Evolutionary conservation across 2,888 invertebrate species (phyloP).

Genomic region (Apomyelois bistriatella): DNA sequence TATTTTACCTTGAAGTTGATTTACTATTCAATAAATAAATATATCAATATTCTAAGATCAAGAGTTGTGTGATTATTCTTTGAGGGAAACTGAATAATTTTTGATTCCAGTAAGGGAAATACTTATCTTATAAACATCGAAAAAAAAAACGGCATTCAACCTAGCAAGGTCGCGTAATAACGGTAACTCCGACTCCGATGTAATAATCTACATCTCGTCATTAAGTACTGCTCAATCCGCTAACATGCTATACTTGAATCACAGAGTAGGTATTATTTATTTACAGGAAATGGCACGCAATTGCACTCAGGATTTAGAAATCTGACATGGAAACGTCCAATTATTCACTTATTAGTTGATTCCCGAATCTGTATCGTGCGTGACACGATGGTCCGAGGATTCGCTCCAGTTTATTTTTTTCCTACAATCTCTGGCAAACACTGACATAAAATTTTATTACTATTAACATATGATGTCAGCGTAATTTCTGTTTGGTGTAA

Average conservation of each 20-base stretch:
- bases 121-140: too few relatives aligned
- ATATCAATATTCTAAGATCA: too few relatives aligned
- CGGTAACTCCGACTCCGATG: background rate
- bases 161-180: slow-evolving; percentile 1
- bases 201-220: slow-evolving; percentile 7
- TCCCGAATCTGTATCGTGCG: background rate
- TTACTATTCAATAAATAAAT: too few relatives aligned
- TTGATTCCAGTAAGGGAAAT: too few relatives aligned
- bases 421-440: background rate
- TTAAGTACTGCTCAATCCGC: background rate
- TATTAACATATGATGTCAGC: slow-evolving; percentile 36
- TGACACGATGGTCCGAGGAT: background rate
- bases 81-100: too few relatives aligned
- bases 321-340: slow-evolving; percentile 19
- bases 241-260: slow-evolving; percentile 19
- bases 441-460: background rate
- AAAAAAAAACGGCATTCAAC: background rate
- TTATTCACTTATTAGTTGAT: slow-evolving; percentile 1
- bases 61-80: too few relatives aligned
- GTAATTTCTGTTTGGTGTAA: slow-evolving; percentile 26
- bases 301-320: slow-evolving; percentile 37
- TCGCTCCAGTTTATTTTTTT: background rate
- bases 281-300: slow-evolving; percentile 37
- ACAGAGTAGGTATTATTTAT: too few relatives aligned
- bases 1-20: too few relatives aligned